These are phyloP conservation scores for Andrena flavipes DNA, from an alignment of 2,888 invertebrate genomes.

Conservation along the genomic window DNA sequence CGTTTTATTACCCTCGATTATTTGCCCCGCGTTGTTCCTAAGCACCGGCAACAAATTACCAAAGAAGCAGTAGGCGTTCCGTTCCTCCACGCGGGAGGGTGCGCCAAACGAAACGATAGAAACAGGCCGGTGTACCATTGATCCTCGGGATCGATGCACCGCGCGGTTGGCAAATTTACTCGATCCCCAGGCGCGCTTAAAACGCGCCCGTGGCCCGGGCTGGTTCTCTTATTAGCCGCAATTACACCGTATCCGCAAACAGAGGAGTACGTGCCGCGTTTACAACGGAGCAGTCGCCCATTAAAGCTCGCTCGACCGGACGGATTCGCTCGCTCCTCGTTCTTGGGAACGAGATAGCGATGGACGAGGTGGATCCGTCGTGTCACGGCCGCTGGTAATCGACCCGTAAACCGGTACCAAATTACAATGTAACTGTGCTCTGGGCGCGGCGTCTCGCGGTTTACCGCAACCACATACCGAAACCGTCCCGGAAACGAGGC, in stretches of 20 bases:
- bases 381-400: constrained; percentile 25
- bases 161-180: constrained; percentile 19
- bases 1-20: background rate
- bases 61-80: background rate
- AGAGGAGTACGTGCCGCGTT: constrained; percentile 25
- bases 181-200: background rate
- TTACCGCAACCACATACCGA: constrained; percentile 52
- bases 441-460: constrained; percentile 48
- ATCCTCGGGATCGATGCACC: constrained; percentile 6
- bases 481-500: constrained; percentile 43
- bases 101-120: background rate
- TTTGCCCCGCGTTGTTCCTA: background rate
- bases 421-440: constrained; percentile 55
- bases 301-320: constrained; percentile 29
- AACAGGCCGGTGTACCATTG: background rate
- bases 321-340: constrained; percentile 11
- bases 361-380: background rate
- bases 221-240: constrained; percentile 50
- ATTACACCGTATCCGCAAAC: constrained; percentile 48
- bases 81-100: background rate
- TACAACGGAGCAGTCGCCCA: constrained; percentile 7
- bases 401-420: constrained; percentile 56
- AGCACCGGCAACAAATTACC: background rate
- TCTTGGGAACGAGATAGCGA: constrained; percentile 29
- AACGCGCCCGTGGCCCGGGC: background rate